phyloP scores from a whole-genome alignment of 2,797 vertebrate species.

The Synaphobranchus kaupii region DNA sequence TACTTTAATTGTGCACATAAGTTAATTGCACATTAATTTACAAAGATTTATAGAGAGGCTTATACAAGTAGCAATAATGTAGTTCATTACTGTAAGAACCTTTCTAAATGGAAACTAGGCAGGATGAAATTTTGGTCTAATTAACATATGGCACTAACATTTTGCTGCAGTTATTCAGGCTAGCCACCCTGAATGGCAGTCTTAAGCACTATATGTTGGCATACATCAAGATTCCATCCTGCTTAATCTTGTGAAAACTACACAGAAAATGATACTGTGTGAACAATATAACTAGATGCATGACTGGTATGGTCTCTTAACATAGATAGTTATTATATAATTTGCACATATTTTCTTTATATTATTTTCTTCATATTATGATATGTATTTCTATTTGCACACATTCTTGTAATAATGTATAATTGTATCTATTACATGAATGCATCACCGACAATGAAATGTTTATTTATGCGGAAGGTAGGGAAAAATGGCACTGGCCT shows the following conservation, averaged over 20 bases:
- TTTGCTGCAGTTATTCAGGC: neutral
- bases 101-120: neutral
- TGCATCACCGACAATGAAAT: conserved; percentile 18
- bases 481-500: neutral
- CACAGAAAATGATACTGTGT: neutral
- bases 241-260: neutral
- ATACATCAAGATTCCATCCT: conserved; percentile 8
- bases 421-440: neutral
- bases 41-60: neutral
- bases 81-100: neutral
- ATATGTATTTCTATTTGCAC: neutral
- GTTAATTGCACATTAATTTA: neutral
- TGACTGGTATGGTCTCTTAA: conserved; percentile 19
- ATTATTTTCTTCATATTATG: neutral
- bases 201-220: neutral
- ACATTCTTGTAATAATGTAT: neutral
- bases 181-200: conserved; percentile 2
- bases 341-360: neutral
- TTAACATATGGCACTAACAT: conserved; percentile 1
- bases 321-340: neutral
- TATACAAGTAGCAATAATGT: neutral
- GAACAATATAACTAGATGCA: conserved; percentile 21
- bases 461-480: neutral
- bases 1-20: conserved; percentile 20
- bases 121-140: neutral